phyloP scores from a whole-genome alignment of 2,113 vertebrate species.

The Rutilus rutilus region DNA sequence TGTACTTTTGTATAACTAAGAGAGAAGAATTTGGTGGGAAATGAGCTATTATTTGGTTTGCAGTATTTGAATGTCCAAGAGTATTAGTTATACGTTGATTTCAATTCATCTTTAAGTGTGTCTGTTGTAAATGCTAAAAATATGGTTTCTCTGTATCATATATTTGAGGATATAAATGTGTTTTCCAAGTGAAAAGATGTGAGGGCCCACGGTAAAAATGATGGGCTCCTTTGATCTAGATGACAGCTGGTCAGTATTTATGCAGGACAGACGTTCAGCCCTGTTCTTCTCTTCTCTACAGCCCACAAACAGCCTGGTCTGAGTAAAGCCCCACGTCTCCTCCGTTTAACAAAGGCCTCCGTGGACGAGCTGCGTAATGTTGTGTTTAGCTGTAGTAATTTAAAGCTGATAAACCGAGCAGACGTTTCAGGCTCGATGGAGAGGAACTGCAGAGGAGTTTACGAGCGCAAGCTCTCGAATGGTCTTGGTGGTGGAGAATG shows the following conservation, averaged over 20 bases:
- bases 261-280: not conserved
- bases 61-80: not conserved
- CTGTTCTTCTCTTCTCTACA: not conserved
- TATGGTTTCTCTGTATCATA: not conserved
- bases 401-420: constrained; percentile 21
- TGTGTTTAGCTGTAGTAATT: constrained; percentile 35
- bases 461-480: not conserved
- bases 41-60: not conserved
- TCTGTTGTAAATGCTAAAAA: not conserved
- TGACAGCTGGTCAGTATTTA: constrained; percentile 30
- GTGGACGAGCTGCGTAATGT: not conserved
- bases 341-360: not conserved
- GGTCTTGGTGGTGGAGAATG: not conserved
- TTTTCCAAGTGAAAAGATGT: not conserved
- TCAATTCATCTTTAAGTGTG: not conserved
- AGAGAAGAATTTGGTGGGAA: not conserved
- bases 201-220: not conserved
- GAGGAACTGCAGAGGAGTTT: not conserved
- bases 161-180: not conserved
- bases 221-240: constrained; percentile 44
- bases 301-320: not conserved
- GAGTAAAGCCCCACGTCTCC: not conserved
- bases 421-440: constrained; percentile 18
- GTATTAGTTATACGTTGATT: not conserved
- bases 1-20: not conserved